Conservation (phyloP, 1,140 invertebrate species). For the Telenomus remus region DNA sequence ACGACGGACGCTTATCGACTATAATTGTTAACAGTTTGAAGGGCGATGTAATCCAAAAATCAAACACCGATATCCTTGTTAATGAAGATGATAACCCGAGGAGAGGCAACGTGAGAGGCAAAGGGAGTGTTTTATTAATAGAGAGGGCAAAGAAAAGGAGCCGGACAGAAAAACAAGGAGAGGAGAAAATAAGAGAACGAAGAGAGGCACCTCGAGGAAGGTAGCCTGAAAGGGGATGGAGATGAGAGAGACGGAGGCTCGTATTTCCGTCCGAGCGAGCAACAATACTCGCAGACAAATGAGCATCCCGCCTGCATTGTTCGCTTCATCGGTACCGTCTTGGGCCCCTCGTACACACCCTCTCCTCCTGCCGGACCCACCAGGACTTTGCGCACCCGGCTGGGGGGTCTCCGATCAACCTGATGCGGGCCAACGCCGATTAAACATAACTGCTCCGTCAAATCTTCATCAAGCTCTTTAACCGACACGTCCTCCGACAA, state of each 20-base stretch:
- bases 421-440: constrained; percentile 72
- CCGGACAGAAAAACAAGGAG: constrained; percentile 27
- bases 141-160: constrained; percentile 25
- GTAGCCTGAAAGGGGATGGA: constrained; percentile 28
- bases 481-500: neutral
- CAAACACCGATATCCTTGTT: constrained; percentile 19
- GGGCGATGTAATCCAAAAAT: constrained; percentile 16
- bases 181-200: constrained; percentile 37
- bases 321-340: constrained; percentile 68
- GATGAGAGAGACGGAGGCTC: constrained; percentile 61
- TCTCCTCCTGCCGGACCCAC: constrained; percentile 27
- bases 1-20: too few relatives aligned
- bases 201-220: constrained; percentile 16
- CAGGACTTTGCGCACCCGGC: constrained; percentile 49
- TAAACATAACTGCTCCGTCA: constrained; percentile 71
- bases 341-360: constrained; percentile 44
- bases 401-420: constrained; percentile 73
- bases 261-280: constrained; percentile 72
- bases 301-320: constrained; percentile 76
- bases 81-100: constrained; percentile 33
- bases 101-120: constrained; percentile 13
- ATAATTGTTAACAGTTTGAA: constrained; percentile 1
- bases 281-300: constrained; percentile 76
- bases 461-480: constrained; percentile 63
- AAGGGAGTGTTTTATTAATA: constrained; percentile 39